Percentiles rank a stretch among this genome's conserved stretches.
phyloP scores from a whole-genome alignment of 2,797 vertebrate genomes.

The Monodelphis domestica region DNA sequence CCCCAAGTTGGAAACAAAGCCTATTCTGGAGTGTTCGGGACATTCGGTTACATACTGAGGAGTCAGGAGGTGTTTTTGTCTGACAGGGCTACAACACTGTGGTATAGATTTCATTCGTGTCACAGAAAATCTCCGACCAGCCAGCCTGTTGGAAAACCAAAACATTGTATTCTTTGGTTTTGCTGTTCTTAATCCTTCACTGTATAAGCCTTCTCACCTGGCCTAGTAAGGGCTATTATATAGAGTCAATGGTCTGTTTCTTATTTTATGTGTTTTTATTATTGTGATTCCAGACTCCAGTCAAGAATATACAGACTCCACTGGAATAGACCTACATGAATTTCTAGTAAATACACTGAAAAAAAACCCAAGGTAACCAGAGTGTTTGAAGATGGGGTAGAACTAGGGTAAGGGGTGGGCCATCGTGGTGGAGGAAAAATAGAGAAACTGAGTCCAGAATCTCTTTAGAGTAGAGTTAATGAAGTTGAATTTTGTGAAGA shows the following conservation, averaged over 20 bases:
- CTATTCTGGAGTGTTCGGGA: slow-evolving; percentile 20
- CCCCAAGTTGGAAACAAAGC: slow-evolving; percentile 49
- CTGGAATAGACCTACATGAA: slow-evolving; percentile 98
- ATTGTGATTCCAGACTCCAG: slow-evolving; percentile 92
- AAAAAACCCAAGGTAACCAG: slow-evolving; percentile 98
- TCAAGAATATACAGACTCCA: slow-evolving; percentile 99
- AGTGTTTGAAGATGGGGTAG: slow-evolving; percentile 31
- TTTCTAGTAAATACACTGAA: slow-evolving; percentile 99
- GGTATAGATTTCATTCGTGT: slow-evolving; percentile 39
- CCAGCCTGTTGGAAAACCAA: background rate
- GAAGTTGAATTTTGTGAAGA: slow-evolving; percentile 52
- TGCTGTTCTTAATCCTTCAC: slow-evolving; percentile 25
- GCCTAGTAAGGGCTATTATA: slow-evolving; percentile 53
- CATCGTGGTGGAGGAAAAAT: background rate
- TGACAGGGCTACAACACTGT: slow-evolving; percentile 33
- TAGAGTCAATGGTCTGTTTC: slow-evolving; percentile 51
- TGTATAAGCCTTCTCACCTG: slow-evolving; percentile 43
- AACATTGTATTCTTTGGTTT: slow-evolving; percentile 1
- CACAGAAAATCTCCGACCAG: background rate
- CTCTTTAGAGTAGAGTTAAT: slow-evolving; percentile 42
- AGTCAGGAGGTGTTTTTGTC: slow-evolving; percentile 10
- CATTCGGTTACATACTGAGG: slow-evolving; percentile 46
- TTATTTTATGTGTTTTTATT: slow-evolving; percentile 75
- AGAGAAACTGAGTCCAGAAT: slow-evolving; percentile 24
- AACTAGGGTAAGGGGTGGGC: background rate